Base-by-base conservation (phyloP, 2,888 invertebrate genomes). In the Linnaemya tessellans region DNA sequence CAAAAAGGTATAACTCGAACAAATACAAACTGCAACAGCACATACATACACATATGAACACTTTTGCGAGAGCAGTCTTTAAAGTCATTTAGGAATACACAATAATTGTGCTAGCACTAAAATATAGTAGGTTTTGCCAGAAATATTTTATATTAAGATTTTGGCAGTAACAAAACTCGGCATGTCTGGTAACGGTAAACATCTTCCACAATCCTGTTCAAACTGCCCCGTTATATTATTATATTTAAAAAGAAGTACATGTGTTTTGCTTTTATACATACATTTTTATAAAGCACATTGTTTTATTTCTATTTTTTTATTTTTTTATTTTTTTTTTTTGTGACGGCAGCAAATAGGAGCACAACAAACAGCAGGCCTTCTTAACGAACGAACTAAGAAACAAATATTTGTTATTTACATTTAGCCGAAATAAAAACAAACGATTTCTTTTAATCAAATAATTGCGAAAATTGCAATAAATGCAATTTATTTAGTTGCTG, bases 371-470 rank as follows among this genome's bases (percentile, higher is more conserved):
- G 25, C 25, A 78, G 81, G 73, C 81, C 51, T 73, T 51, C 68
- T 71, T 82, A 71, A 67, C 74, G 60, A 71, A 67, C 74, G 60
- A 84, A 79, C 84, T 68, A 81, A 81, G 64, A 74, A 85, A 60
- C 74, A 85, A 85, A 85, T 85, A 85, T 85, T 85, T 85, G 70
- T 60, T 85, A 38, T 85, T 85, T 85, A 74, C 65, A 78, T 74
- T 74, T 11, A 58, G 13, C 25, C 15, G 0, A 30, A 49, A 46
- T 10, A n/a, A 1, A 20, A 41, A 49, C 10, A 49, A 22, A 54
- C 35, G 18, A 18, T 49, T 7, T 64, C 70, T 77, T 71, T 77
- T 82, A 65, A 82, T 82, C 82, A 82, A 77, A 70, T 82, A 77
- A 77, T 71, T 71, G 64, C 49, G 18, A 56, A 71, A 77, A 41